Conservation (phyloP, 2,888 invertebrate genomes). For the Adelognathus sp. region DNA sequence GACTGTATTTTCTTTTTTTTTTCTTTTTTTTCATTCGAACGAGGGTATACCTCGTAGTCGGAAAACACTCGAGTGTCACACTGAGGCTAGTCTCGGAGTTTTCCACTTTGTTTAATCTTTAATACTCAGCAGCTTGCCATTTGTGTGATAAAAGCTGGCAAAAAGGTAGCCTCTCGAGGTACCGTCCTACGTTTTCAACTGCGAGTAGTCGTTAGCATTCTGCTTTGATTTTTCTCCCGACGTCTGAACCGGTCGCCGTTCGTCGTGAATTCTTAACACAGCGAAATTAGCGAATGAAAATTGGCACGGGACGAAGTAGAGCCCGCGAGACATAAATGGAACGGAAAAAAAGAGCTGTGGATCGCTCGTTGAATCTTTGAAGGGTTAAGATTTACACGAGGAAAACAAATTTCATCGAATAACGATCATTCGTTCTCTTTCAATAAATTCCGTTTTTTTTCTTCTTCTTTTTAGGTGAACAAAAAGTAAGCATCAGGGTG, state of each 20-base stretch:
- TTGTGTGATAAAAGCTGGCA: slow-evolving; percentile 72
- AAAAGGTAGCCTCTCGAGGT: slow-evolving; percentile 70
- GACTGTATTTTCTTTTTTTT: slow-evolving; percentile 10
- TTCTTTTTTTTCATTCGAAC: slow-evolving; percentile 16
- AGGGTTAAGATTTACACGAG: neutral
- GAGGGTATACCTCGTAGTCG: neutral
- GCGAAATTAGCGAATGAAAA: slow-evolving; percentile 80
- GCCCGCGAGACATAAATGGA: slow-evolving; percentile 25
- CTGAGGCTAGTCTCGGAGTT: slow-evolving; percentile 57
- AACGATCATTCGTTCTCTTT: neutral
- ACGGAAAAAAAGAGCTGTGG: slow-evolving; percentile 28
- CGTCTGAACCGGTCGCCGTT: slow-evolving; percentile 62
- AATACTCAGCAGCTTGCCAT: slow-evolving; percentile 78
- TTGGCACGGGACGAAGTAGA: slow-evolving; percentile 63
- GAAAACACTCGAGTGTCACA: slow-evolving; percentile 58
- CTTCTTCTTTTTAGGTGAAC: neutral
- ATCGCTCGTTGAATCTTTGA: slow-evolving; percentile 14
- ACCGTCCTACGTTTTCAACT: slow-evolving; percentile 57
- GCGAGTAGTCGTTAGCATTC: slow-evolving; percentile 70
- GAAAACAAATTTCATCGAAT: neutral
- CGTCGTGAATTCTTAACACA: slow-evolving; percentile 79
- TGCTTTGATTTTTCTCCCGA: slow-evolving; percentile 79
- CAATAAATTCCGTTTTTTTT: neutral
- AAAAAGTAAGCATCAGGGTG: slow-evolving; percentile 30
- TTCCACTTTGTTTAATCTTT: slow-evolving; percentile 80